Evolutionary conservation across 1,140 invertebrate genomes (phyloP), one percentile per base, ranked within the genome.

Genomic region (Heliconius congener): DNA sequence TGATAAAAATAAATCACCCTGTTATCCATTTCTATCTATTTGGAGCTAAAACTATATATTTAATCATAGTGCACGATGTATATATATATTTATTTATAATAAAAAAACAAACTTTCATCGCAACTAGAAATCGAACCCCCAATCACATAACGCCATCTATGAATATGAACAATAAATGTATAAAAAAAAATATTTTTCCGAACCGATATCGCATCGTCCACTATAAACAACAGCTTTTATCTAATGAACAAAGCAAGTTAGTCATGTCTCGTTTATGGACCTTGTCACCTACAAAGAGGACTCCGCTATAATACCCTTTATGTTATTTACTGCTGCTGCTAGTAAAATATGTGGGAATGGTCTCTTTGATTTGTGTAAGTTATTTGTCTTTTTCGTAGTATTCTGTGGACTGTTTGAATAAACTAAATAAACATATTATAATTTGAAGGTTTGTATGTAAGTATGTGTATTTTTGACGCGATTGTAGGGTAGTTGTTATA

Each of bases 161-260:
- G 18, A 18, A 18, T 52, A 6, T 52, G 1, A 19, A 19, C 18
- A 19, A 18, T 19, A 16, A 52, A 19, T 16, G 19, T 52, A 5
- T 1, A 57, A 3, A 11, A 23, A 11, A 6, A 66, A 30, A 66
- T 66, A 27, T 66, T 13, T 3, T 57, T 27, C 6, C 18, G 2
- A 57, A 57, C 19, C 60, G 60, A 66, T 3, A 66, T 66, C 60
- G 60, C 11, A 66, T 66, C 60, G 60, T 66, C 8, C 11, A 1
- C 3, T 66, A 66, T 66, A 66, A 66, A 66, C 11, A 30, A 66
- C 11, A 66, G 60, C 60, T 81, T 81, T 81, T 81, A 81, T 71
- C 71, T 81, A 81, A 81, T 81, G 79, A 81, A 75, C 55, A 77
- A 74, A 76, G 74, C 50, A 76, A 80, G 78, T 80, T 80, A 80